Percentiles rank a stretch among this genome's conserved stretches.
phyloP scores from a whole-genome alignment of 2,113 vertebrate species.

The Toxotes chatareus region DNA sequence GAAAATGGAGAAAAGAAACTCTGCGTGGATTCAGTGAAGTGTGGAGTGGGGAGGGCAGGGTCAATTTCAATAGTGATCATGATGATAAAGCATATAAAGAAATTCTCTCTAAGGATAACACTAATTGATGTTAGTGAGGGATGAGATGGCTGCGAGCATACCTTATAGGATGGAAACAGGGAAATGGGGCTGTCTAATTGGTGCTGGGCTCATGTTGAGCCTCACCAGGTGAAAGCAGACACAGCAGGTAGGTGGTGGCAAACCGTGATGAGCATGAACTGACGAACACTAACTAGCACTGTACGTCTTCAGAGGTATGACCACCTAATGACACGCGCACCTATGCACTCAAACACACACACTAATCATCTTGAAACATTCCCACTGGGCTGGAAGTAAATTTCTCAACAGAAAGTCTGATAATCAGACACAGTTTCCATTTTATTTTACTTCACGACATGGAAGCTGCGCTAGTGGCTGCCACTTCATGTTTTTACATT shows the following conservation, averaged over 20 bases:
- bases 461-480: not conserved
- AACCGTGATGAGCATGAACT: slow-evolving; percentile 24
- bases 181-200: slow-evolving; percentile 35
- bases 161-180: slow-evolving; percentile 26
- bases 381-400: slow-evolving; percentile 12
- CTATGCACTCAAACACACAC: slow-evolving; percentile 3
- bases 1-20: not conserved
- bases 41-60: slow-evolving; percentile 17
- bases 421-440: not conserved
- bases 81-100: slow-evolving; percentile 27
- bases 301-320: slow-evolving; percentile 1
- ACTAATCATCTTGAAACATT: slow-evolving; percentile 4
- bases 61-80: slow-evolving; percentile 24
- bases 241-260: slow-evolving; percentile 27
- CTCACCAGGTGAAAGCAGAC: slow-evolving; percentile 14
- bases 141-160: slow-evolving; percentile 19
- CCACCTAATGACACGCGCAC: not conserved
- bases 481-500: not conserved
- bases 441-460: not conserved
- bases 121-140: slow-evolving; percentile 49
- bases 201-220: slow-evolving; percentile 22
- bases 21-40: slow-evolving; percentile 21
- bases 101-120: slow-evolving; percentile 5
- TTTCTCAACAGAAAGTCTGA: slow-evolving; percentile 1
- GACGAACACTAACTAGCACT: not conserved